Evolutionary conservation across 2,888 invertebrate genomes (phyloP).

Genomic region (Amblyjoppa fuscipennis): DNA sequence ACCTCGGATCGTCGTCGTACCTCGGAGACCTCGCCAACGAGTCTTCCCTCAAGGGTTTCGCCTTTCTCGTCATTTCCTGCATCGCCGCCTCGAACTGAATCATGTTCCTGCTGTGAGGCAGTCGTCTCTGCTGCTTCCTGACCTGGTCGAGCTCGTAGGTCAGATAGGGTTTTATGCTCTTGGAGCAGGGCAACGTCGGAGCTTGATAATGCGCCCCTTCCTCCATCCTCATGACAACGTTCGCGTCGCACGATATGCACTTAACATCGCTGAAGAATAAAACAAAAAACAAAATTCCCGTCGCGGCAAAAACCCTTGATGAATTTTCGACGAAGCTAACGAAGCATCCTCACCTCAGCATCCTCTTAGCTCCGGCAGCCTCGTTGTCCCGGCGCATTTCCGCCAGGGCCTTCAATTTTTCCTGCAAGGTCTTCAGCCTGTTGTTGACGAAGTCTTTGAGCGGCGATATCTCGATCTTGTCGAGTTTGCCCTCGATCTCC

Average conservation of each 20-base stretch:
- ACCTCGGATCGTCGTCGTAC: conserved; percentile 47
- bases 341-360: conserved; percentile 86
- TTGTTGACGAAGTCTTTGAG: conserved; percentile 89
- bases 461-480: conserved; percentile 89
- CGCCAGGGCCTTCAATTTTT: conserved; percentile 88
- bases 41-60: conserved; percentile 69
- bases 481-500: conserved; percentile 89
- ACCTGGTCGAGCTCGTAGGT: conserved; percentile 90
- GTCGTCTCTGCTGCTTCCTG: conserved; percentile 85
- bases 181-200: conserved; percentile 87
- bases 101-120: conserved; percentile 85
- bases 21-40: conserved; percentile 70
- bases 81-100: conserved; percentile 84
- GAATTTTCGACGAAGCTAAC: no score
- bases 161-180: conserved; percentile 90
- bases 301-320: no score
- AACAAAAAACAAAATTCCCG: background rate
- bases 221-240: conserved; percentile 90
- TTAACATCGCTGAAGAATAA: conserved; percentile 88
- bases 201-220: conserved; percentile 86
- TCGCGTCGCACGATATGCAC: conserved; percentile 92
- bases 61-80: conserved; percentile 78
- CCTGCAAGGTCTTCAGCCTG: conserved; percentile 88
- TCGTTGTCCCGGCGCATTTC: conserved; percentile 88
- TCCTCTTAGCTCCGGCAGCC: conserved; percentile 91